phyloP scores from a whole-genome alignment of 2,113 vertebrate genomes.

The Aleadryas rufinucha region DNA sequence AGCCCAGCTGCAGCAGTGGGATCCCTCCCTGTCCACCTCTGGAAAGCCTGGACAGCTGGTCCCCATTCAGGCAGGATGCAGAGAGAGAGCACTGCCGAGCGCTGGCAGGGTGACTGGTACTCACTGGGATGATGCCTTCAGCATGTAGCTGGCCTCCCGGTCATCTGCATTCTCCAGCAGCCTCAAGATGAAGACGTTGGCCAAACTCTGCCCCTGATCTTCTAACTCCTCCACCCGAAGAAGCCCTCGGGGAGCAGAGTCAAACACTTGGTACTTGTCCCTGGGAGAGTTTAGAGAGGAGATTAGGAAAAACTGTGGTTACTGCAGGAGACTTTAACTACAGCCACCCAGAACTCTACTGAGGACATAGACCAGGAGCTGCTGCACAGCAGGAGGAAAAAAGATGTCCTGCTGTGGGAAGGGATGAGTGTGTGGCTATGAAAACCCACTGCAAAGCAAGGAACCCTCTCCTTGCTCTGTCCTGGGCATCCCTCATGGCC shows the following conservation, averaged over 20 bases:
- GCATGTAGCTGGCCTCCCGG: slow-evolving; percentile 86
- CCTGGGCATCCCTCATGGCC: background rate
- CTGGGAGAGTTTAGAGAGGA: slow-evolving; percentile 42
- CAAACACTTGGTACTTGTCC: slow-evolving; percentile 93
- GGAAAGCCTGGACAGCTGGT: background rate
- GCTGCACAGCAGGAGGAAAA: background rate
- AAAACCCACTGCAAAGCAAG: background rate
- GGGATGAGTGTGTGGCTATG: background rate
- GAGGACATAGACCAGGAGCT: background rate
- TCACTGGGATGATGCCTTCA: slow-evolving; percentile 92
- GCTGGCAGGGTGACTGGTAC: background rate
- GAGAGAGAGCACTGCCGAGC: accelerated
- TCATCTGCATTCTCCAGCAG: slow-evolving; percentile 94
- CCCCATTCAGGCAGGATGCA: background rate
- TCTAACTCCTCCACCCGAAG: slow-evolving; percentile 92
- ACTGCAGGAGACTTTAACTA: background rate
- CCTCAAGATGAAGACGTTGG: slow-evolving; percentile 87
- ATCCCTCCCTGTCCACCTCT: background rate
- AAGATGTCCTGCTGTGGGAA: background rate
- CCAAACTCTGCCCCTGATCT: slow-evolving; percentile 92
- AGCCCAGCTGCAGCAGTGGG: background rate
- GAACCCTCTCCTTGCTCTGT: background rate
- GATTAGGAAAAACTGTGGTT: background rate
- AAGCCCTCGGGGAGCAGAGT: slow-evolving; percentile 87
- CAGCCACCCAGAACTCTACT: background rate